phyloP scores from a whole-genome alignment of 2,113 vertebrate genomes.

The Ochotona princeps region DNA sequence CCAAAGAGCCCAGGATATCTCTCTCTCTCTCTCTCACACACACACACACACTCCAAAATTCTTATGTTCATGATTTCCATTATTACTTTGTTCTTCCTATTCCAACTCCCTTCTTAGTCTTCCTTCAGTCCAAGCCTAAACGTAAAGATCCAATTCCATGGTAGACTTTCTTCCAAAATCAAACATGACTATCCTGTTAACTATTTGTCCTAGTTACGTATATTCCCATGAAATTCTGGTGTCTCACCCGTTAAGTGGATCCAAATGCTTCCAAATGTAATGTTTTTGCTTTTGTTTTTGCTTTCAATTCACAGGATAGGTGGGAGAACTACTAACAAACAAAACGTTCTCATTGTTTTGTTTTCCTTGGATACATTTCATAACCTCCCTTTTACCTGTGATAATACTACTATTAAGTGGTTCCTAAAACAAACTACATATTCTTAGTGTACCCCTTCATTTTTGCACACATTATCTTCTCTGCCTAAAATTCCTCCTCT shows the following conservation, averaged over 20 bases:
- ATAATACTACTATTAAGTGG: not conserved
- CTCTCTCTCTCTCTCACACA: too few species aligned
- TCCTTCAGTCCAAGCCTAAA: not conserved
- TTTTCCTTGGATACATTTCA: not conserved
- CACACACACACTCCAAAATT: not conserved
- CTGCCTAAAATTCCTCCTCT: not conserved
- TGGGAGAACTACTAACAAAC: not conserved
- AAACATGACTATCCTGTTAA: not conserved
- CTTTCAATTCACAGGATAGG: not conserved
- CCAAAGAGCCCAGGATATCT: not conserved
- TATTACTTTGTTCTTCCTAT: too few species aligned
- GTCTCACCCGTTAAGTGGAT: not conserved
- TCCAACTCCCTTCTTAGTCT: not conserved
- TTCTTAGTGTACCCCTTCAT: not conserved
- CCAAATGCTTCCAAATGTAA: not conserved
- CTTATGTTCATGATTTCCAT: not conserved
- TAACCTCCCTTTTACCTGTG: not conserved
- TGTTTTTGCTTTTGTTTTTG: too few species aligned
- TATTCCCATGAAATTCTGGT: not conserved
- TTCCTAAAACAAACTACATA: not conserved
- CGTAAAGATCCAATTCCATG: not conserved
- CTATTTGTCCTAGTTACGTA: not conserved
- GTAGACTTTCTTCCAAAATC: not conserved
- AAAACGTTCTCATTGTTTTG: not conserved
- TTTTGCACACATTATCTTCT: not conserved